phyloP scores from a whole-genome alignment of 2,888 invertebrate genomes.

The Gibbula magus region DNA sequence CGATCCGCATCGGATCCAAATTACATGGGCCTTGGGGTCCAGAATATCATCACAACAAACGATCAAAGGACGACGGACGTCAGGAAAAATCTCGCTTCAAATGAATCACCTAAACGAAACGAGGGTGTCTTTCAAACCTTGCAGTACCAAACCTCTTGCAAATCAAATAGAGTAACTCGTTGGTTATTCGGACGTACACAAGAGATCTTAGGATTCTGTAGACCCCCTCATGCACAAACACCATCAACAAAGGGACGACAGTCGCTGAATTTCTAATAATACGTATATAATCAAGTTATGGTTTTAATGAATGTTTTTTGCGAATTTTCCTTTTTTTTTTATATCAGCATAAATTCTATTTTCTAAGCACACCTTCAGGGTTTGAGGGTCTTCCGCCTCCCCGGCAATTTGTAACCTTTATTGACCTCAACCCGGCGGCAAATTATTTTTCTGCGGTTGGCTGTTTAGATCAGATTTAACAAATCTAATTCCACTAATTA shows the following conservation, averaged over 20 bases:
- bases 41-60: neutral
- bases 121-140: neutral
- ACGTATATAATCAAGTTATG: conserved; percentile 13
- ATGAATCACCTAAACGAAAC: conserved; percentile 1
- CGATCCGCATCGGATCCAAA: neutral
- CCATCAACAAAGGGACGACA: too few species aligned
- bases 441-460: conserved; percentile 18
- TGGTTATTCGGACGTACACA: too few species aligned
- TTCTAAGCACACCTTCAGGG: neutral
- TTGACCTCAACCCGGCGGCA: neutral
- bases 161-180: too few species aligned
- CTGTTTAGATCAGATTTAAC: conserved; percentile 13
- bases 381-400: neutral
- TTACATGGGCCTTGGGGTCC: neutral
- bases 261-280: neutral
- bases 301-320: conserved; percentile 2
- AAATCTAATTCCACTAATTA: conserved; percentile 7
- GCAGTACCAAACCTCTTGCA: too few species aligned
- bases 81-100: neutral
- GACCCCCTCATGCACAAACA: too few species aligned
- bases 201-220: too few species aligned
- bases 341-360: neutral
- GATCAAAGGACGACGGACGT: conserved; percentile 5
- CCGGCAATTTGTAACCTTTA: neutral
- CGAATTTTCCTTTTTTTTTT: neutral